phyloP scores from a whole-genome alignment of 2,888 invertebrate species.

The Alentia gelatinosa region DNA sequence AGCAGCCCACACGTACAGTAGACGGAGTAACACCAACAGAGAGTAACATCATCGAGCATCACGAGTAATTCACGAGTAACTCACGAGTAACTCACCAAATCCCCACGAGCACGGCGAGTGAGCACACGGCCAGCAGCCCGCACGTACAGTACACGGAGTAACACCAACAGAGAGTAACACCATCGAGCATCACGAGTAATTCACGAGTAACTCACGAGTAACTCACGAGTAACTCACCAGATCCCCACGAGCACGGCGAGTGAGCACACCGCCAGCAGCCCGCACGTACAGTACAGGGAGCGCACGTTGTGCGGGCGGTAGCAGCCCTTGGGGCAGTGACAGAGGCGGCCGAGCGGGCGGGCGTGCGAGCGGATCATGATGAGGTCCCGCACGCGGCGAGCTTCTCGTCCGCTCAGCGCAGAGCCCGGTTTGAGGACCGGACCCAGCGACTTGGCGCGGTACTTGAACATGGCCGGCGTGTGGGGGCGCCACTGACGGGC shows the following conservation, averaged over 20 bases:
- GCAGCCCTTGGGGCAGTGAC: constrained; percentile 39
- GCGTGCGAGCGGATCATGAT: constrained; percentile 7
- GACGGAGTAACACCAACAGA: too few species aligned
- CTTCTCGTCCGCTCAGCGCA: background rate
- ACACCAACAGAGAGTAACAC: too few species aligned
- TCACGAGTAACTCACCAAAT: constrained; percentile 49
- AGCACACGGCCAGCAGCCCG: constrained; percentile 5
- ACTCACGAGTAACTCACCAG: constrained; percentile 43
- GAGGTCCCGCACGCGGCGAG: constrained; percentile 2
- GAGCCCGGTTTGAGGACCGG: background rate
- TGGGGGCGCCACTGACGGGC: too few species aligned
- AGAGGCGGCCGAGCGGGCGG: background rate
- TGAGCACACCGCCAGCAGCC: background rate
- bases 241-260: background rate
- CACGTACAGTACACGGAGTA: constrained; percentile 37
- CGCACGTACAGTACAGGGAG: constrained; percentile 31
- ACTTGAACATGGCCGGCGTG: background rate
- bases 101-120: background rate
- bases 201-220: too few species aligned
- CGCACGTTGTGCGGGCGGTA: constrained; percentile 20
- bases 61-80: too few species aligned
- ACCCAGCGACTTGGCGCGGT: background rate
- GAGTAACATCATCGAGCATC: too few species aligned
- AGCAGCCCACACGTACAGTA: constrained; percentile 34
- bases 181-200: too few species aligned